These are phyloP conservation scores for Aulostomus chinensis DNA, from an alignment of 2,797 vertebrate genomes.

Conservation along the genomic window DNA sequence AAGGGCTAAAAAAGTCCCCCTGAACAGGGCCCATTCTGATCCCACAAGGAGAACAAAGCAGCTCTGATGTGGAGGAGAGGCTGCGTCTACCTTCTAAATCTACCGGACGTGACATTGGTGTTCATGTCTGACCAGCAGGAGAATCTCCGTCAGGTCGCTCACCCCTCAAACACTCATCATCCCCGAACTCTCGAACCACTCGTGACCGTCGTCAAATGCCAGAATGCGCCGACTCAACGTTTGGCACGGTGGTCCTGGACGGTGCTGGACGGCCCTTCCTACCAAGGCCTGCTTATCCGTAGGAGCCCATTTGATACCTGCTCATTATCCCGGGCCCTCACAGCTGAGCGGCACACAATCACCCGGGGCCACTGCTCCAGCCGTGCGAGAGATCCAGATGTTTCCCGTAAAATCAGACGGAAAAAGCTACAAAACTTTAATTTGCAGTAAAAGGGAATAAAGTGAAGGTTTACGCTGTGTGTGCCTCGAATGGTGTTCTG, in stretches of 20 bases:
- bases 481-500: conserved; percentile 68
- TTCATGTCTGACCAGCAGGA: too few relatives aligned
- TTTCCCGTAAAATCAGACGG: conserved; percentile 86
- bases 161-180: too few relatives aligned
- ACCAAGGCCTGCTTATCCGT: conserved; percentile 50
- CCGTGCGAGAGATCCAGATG: conserved; percentile 78
- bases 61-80: too few relatives aligned
- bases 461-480: conserved; percentile 77
- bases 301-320: conserved; percentile 75
- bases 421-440: conserved; percentile 88
- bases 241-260: conserved; percentile 61
- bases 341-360: conserved; percentile 71
- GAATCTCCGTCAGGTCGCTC: too few relatives aligned
- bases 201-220: conserved; percentile 7
- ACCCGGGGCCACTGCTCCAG: conserved; percentile 75
- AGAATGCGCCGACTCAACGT: conserved; percentile 7
- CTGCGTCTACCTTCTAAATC: too few relatives aligned
- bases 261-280: conserved; percentile 35
- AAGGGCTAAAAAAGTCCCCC: too few relatives aligned
- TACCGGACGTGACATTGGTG: too few relatives aligned
- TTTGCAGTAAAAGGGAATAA: conserved; percentile 83
- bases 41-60: too few relatives aligned
- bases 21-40: too few relatives aligned
- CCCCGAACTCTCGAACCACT: too few relatives aligned
- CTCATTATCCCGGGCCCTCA: conserved; percentile 78